Base-by-base conservation (phyloP, 2,888 invertebrate genomes). In the Ornithoptera priamus region DNA sequence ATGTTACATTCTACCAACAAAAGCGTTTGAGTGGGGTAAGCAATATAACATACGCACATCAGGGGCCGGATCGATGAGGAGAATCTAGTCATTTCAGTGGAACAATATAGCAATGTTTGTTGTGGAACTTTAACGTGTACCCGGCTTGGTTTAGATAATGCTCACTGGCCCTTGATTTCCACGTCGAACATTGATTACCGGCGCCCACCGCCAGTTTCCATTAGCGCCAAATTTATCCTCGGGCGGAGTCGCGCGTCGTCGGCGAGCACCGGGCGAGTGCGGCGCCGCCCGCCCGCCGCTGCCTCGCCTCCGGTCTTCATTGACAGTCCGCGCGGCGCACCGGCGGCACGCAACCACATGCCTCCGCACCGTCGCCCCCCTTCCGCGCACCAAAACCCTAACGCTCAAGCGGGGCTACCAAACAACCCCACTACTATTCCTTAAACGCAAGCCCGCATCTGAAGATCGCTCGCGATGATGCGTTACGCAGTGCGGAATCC, bases 211-310 rank as follows among this genome's bases (percentile, higher is more conserved):
- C 84, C 85, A 84, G 87, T 87, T 88, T 85, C 86, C 81, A 88
- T 90, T 88, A 90, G 90, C 88, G 90, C 91, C 91, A 91, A 92
- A 91, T 89, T 89, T 89, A 92, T 86, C 90, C 86, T 91, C 90
- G 90, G 88, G 85, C 80, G 81, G 81, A 82, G 85, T 89, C 90
- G 91, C 83, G 80, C 76, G 77, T 82, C 81, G 83, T 88, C 89
- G 81, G 85, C 81, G 84, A 85, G 85, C 77, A 84, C 84, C 81
- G 84, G 81, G 85, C 81, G 84, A 86, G 85, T 76, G 85, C 84
- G 86, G 85, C 81, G 85, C 79, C 75, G 74, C 78, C 77, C 76
- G 78, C 78, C 76, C 72, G 75, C 72, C 84, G 86, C 85, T 81
- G 62, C 50, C 50, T 72, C 72, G 72, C 73, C 70, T 68, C 71